Base-by-base conservation (phyloP, 2,113 vertebrate genomes). In the Lophochroa leadbeateri region DNA sequence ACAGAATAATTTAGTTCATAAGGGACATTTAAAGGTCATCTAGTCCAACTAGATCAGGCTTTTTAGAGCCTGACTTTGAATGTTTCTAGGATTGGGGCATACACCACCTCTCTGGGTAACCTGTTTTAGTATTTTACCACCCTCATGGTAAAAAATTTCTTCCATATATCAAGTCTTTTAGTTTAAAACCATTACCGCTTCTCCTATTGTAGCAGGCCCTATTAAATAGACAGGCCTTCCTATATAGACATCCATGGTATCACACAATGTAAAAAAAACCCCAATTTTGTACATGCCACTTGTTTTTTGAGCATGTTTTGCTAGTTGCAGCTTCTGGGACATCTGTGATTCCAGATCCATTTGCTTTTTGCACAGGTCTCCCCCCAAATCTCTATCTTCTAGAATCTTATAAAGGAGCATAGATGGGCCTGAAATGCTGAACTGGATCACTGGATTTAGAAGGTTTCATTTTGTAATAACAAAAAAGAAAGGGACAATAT, bases 191-290 rank as follows among this genome's bases (percentile, higher is more conserved):
- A 37, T 84, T 41, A 41, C 47, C 5, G 7, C 10, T 69, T 75
- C 5, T 52, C 13, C 43, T 37, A 7, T 21, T 20, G 18, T 8
- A 43, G 28, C 11, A 78, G 23, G 19, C 17, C 35, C 33, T 49
- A 25, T 12, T 37, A 39, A 37, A 52, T 3, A 47, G 13, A 39
- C 21, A 86, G 21, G 13, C 3, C 3, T 20, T 50, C 49, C 25
- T 52, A 3, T 35, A 31, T 0, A 57, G 23, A 41, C 14, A 63
- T 3, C 3, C 0, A 1, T 29, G 2, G 29, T 90, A 17, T 76
- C 24, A 24, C 16, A 52, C 3, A 2, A 20, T 4, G 6, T 46
- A 39, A 41, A 75, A 85, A 85, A 63, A 11, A 76, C 67, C 21
- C 5, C 2, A 20, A 18, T 60, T 87, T 67, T 3, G 2, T 24